A percentile compares a stretch with the other conserved stretches of the same genome.
Evolutionary conservation across 2,888 invertebrate species (phyloP).

Genomic region (Notodonta dromedarius): DNA sequence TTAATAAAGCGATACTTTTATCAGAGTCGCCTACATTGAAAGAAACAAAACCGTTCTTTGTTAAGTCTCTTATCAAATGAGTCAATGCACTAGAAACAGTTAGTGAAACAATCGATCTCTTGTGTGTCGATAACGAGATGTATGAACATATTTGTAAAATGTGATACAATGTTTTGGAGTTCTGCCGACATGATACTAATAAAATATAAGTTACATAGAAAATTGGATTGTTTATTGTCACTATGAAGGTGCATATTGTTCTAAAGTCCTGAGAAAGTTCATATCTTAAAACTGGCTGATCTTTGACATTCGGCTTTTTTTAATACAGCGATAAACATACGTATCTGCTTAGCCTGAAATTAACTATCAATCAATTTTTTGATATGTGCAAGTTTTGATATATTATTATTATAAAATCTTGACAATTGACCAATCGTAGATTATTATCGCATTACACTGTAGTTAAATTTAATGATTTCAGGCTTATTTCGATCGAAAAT

Average conservation of each 20-base stretch:
- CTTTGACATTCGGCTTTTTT: no score
- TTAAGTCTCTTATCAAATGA: conserved; percentile 14
- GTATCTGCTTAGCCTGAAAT: no score
- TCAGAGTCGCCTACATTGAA: conserved; percentile 2
- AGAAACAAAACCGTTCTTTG: conserved; percentile 13
- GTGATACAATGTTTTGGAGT: conserved; percentile 31
- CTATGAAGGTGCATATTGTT: background rate
- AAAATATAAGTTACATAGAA: background rate
- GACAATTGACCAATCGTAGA: no score
- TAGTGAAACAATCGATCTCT: conserved; percentile 23
- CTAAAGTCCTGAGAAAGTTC: no score
- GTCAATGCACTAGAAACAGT: conserved; percentile 20
- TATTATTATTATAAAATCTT: no score
- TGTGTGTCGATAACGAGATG: conserved; percentile 14
- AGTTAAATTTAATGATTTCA: background rate
- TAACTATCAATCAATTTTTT: no score
- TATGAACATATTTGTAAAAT: conserved; percentile 18
- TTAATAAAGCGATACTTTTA: conserved; percentile 1
- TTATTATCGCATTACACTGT: no score
- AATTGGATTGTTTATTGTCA: background rate
- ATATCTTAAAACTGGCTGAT: no score
- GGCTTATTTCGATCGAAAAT: background rate
- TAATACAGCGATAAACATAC: no score
- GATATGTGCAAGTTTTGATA: no score
- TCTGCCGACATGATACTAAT: background rate